These are phyloP conservation scores for Spodoptera picta DNA, from an alignment of 2,888 invertebrate species.

Conservation along the genomic window DNA sequence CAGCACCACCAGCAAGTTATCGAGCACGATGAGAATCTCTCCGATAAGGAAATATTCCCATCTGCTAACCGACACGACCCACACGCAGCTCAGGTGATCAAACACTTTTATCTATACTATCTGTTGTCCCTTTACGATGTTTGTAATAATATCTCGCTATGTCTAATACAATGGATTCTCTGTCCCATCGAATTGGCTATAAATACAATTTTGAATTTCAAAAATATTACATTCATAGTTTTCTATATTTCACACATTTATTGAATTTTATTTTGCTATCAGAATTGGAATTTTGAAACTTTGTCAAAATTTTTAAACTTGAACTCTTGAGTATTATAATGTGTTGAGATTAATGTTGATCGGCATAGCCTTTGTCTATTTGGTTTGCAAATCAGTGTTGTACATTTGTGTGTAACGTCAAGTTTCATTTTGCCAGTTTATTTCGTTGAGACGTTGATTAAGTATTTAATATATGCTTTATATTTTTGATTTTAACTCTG, in stretches of 20 bases:
- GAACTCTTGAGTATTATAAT: constrained; percentile 26
- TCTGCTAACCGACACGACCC: constrained; percentile 86
- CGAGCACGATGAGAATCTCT: constrained; percentile 95
- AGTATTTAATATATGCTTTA: constrained; percentile 80
- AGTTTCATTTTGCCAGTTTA: constrained; percentile 80
- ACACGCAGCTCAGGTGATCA: constrained; percentile 89
- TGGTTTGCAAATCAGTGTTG: constrained; percentile 87
- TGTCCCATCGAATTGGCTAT: constrained; percentile 49
- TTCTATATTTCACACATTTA: constrained; percentile 44
- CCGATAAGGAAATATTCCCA: constrained; percentile 95
- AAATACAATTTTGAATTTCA: constrained; percentile 26
- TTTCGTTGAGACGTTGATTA: constrained; percentile 74
- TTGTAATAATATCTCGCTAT: constrained; percentile 45
- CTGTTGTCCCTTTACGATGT: constrained; percentile 42
- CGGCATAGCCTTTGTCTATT: constrained; percentile 83
- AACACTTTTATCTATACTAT: constrained; percentile 63
- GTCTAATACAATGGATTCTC: constrained; percentile 41
- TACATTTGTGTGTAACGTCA: constrained; percentile 83
- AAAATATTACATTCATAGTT: constrained; percentile 25
- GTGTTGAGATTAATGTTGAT: constrained; percentile 69
- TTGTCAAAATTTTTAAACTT: constrained; percentile 37
- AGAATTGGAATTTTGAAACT: constrained; percentile 49
- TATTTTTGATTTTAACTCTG: constrained; percentile 77
- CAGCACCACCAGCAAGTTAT: constrained; percentile 90
- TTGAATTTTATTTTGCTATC: constrained; percentile 39